phyloP scores from a whole-genome alignment of 2,888 invertebrate genomes.

The Hyposoter didymator region DNA sequence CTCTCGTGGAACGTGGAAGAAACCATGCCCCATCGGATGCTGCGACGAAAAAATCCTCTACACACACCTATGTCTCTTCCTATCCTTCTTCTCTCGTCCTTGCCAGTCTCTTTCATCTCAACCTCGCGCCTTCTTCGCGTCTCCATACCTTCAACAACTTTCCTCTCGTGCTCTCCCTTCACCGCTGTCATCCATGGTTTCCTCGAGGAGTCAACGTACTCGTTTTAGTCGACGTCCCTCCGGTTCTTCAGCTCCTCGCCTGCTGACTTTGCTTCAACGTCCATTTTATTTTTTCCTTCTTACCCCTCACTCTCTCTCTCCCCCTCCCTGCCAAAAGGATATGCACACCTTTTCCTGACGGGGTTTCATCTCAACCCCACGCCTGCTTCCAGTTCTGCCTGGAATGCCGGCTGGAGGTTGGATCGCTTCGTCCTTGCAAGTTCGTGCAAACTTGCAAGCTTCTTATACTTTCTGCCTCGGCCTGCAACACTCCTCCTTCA shows the following conservation, averaged over 20 bases:
- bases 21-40: slow-evolving; percentile 18
- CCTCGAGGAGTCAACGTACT: slow-evolving; percentile 61
- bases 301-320: slow-evolving; percentile 15
- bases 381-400: neutral
- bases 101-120: slow-evolving; percentile 71
- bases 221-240: slow-evolving; percentile 33
- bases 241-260: slow-evolving; percentile 11
- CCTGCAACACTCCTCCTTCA: slow-evolving; percentile 9
- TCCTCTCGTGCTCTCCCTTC: slow-evolving; percentile 52
- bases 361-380: neutral
- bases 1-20: neutral
- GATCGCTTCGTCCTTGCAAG: slow-evolving; percentile 1
- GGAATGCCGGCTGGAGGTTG: neutral
- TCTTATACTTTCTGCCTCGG: slow-evolving; percentile 9
- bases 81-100: slow-evolving; percentile 70
- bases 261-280: slow-evolving; percentile 44
- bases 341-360: slow-evolving; percentile 30
- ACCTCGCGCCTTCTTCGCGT: slow-evolving; percentile 43
- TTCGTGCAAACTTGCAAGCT: neutral
- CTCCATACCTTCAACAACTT: slow-evolving; percentile 33
- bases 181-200: slow-evolving; percentile 50
- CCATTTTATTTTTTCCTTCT: slow-evolving; percentile 20
- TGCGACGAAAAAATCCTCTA: slow-evolving; percentile 19
- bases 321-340: slow-evolving; percentile 9
- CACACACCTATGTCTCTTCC: slow-evolving; percentile 57